Evolutionary conservation across 2,113 vertebrate species (phyloP).

Genomic region (Peromyscus polionotus): DNA sequence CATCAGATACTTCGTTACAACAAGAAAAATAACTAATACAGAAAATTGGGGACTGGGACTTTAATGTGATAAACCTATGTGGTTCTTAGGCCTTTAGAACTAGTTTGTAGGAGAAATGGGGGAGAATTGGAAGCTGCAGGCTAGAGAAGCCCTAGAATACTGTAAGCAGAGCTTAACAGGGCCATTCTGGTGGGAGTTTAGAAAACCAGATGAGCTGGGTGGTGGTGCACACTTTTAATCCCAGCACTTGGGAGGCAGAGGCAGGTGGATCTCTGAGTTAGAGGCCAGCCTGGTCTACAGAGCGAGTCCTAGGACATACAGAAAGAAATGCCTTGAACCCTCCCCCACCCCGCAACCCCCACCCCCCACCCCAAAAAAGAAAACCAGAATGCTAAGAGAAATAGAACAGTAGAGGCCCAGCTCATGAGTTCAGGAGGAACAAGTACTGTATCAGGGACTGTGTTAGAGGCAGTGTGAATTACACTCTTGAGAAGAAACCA

Average conservation of each 20-base stretch:
- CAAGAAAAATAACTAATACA: background rate
- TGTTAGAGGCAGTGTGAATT: background rate
- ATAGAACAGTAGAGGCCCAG: background rate
- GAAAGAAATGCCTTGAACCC: too few species aligned
- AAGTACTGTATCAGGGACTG: background rate
- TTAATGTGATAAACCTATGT: background rate
- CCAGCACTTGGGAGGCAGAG: too few species aligned
- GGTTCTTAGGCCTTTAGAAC: background rate
- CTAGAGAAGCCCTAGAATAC: background rate
- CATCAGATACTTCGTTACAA: background rate
- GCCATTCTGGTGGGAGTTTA: background rate
- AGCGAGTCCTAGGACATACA: too few species aligned
- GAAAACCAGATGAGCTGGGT: background rate
- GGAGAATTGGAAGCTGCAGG: background rate
- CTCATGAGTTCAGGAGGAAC: background rate
- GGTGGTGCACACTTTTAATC: background rate
- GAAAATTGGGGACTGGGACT: background rate
- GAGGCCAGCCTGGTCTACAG: too few species aligned
- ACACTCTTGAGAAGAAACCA: background rate
- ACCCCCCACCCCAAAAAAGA: too few species aligned
- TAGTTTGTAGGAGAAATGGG: background rate
- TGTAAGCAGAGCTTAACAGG: background rate
- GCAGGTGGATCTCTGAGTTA: too few species aligned
- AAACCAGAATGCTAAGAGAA: background rate
- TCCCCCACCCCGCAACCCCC: too few species aligned